phyloP scores from a whole-genome alignment of 64 coral and sea anemone genomes.

The Acropora yongei region DNA sequence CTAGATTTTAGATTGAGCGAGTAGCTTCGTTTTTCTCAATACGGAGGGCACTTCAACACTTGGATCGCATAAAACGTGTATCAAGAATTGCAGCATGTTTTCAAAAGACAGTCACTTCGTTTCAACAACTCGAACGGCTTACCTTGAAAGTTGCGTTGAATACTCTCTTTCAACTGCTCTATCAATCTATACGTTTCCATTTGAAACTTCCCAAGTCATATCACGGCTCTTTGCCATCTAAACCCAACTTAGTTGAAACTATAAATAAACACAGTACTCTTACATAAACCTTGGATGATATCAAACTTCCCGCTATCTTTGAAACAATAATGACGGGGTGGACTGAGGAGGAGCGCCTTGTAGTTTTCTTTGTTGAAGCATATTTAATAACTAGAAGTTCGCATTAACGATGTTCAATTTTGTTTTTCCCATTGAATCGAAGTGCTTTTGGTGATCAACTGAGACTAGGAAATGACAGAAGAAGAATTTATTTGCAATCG shows the following conservation, averaged over 20 bases:
- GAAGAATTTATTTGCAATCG: slow-evolving; percentile 55
- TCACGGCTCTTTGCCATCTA: background rate
- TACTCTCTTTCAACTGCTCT: slow-evolving; percentile 64
- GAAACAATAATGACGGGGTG: background rate
- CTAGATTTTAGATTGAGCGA: too few relatives aligned
- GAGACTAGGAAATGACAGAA: slow-evolving; percentile 9
- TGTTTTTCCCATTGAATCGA: background rate
- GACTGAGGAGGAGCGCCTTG: slow-evolving; percentile 28
- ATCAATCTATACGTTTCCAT: slow-evolving; percentile 69
- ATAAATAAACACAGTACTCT: background rate
- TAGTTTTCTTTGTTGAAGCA: background rate
- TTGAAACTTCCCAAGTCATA: background rate
- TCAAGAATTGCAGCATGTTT: too few relatives aligned
- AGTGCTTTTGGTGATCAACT: background rate
- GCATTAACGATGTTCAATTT: background rate
- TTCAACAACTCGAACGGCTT: background rate
- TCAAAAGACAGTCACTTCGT: background rate
- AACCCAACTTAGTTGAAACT: background rate
- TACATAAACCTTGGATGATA: too few relatives aligned
- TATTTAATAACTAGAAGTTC: background rate
- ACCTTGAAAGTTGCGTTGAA: slow-evolving; percentile 73
- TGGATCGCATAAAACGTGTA: too few relatives aligned
- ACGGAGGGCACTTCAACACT: too few relatives aligned
- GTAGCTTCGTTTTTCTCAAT: too few relatives aligned
- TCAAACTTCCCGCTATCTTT: slow-evolving; percentile 78